A percentile compares a stretch with the other conserved stretches of the same genome.
Evolutionary conservation across 2,888 invertebrate species (phyloP).

Genomic region (Fragum fragum): DNA sequence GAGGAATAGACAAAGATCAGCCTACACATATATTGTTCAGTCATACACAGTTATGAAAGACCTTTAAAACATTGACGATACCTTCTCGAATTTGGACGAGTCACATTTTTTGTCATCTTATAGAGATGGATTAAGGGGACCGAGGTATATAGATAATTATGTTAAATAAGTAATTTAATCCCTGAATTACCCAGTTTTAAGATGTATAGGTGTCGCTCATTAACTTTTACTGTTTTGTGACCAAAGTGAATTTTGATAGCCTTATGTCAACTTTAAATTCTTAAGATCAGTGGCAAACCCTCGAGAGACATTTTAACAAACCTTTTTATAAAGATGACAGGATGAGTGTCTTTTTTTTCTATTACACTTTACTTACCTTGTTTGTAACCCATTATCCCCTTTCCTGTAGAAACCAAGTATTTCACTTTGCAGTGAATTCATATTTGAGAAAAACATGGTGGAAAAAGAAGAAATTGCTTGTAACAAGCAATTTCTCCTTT

Average conservation of each 20-base stretch:
- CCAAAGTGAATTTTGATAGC: not conserved
- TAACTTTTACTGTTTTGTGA: slow-evolving; percentile 2
- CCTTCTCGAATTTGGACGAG: too few species aligned
- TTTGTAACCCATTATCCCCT: too few species aligned
- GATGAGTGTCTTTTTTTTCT: too few species aligned
- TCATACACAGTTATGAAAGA: too few species aligned
- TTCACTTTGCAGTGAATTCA: too few species aligned
- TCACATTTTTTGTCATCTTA: too few species aligned
- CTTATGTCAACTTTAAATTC: slow-evolving; percentile 1
- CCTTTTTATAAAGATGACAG: too few species aligned
- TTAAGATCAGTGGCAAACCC: not conserved
- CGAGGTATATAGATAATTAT: not conserved
- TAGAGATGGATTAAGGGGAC: not conserved
- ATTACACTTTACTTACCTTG: too few species aligned
- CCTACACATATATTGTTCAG: too few species aligned
- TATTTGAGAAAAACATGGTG: not conserved
- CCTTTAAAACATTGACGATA: too few species aligned
- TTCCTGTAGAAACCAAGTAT: too few species aligned
- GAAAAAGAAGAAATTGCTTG: not conserved
- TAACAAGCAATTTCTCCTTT: slow-evolving; percentile 6
- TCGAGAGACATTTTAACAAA: not conserved
- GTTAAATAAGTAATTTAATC: not conserved
- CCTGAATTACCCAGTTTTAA: not conserved
- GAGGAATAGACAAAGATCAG: too few species aligned
- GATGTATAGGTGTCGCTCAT: not conserved